phyloP scores from a whole-genome alignment of 2,888 invertebrate genomes.

The Neuroscelio doddi region DNA sequence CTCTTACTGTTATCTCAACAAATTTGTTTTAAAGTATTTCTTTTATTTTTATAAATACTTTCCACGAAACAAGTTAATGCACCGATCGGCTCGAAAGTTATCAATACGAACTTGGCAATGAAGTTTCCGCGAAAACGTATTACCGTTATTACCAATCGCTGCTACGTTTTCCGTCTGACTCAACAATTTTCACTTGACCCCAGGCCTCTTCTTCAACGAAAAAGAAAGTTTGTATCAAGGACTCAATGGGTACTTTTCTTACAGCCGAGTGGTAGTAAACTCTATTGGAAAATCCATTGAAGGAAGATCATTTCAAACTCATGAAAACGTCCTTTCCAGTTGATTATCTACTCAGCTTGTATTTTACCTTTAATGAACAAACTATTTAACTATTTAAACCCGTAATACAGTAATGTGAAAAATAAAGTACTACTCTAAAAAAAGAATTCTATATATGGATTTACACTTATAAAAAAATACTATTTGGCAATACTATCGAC shows the following conservation, averaged over 20 bases:
- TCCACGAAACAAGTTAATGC: slow-evolving; percentile 21
- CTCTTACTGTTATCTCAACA: not conserved
- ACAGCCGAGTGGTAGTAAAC: slow-evolving; percentile 18
- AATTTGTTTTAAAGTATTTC: slow-evolving; percentile 27
- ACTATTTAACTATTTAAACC: too few species aligned
- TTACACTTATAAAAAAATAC: too few species aligned
- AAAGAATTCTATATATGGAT: too few species aligned
- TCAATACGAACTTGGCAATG: slow-evolving; percentile 15
- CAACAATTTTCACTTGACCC: slow-evolving; percentile 35
- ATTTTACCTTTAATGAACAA: too few species aligned
- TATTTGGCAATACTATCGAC: too few species aligned
- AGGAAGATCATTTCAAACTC: slow-evolving; percentile 25
- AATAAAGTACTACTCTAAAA: too few species aligned
- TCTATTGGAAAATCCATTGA: slow-evolving; percentile 27
- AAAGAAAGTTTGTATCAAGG: slow-evolving; percentile 35
- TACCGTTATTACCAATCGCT: slow-evolving; percentile 28
- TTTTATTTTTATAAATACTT: too few species aligned
- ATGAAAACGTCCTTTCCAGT: slow-evolving; percentile 16
- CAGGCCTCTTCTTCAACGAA: slow-evolving; percentile 18
- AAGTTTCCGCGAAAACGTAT: slow-evolving; percentile 25
- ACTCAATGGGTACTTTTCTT: slow-evolving; percentile 31
- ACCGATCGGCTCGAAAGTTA: slow-evolving; percentile 18
- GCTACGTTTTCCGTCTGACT: slow-evolving; percentile 23
- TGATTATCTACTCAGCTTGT: slow-evolving; percentile 13
- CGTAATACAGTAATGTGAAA: too few species aligned